Base-by-base conservation (phyloP, 1,140 invertebrate genomes). In the Magallana ariakensis region DNA sequence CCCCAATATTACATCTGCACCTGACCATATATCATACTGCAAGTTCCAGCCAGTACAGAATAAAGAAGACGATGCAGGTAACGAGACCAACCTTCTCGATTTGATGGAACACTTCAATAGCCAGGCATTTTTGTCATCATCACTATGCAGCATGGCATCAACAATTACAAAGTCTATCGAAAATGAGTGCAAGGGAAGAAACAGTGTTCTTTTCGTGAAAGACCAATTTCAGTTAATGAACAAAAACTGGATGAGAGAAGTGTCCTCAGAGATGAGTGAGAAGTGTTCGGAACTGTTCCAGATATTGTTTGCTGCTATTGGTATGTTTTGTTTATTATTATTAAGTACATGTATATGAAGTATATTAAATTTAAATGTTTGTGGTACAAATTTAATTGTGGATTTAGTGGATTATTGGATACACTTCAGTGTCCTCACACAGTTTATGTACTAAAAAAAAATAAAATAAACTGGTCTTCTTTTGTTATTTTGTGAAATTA, bases 251-350 rank as follows among this genome's bases (percentile, higher is more conserved):
- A 22, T 19, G 4, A 19, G n/a, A 22, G n/a, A 66, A 33, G n/a
- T 22, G 22, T 66, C 19, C 19, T 9, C 26, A 22, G 19, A 22
- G 19, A 22, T 66, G 6, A 22, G 62, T 22, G 19, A 22, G 11
- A 22, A 66, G n/a, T 66, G 19, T 66, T 22, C 19, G 22, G 19
- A 66, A 19, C n/a, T 66, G 0, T 22, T 66, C n/a, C 19, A 22
- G 26, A 62, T 62, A 62, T 62, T 62, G 60, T 62, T 62, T 62
- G 60, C 60, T 62, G 60, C 60, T 62, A 19, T 62, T 15, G 60
- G 33, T 33, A 33, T 33, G 33, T 33, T 33, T 33, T 33, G 33
- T 33, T 33, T 33, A 33, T 33, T 33, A 33, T 33, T 3, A 33
- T 3, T 33, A n/a, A n/a, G n/a, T n/a, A n/a, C n/a, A n/a, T n/a